Base-by-base conservation (phyloP, 1,140 invertebrate species). In the Coelopa frigida region DNA sequence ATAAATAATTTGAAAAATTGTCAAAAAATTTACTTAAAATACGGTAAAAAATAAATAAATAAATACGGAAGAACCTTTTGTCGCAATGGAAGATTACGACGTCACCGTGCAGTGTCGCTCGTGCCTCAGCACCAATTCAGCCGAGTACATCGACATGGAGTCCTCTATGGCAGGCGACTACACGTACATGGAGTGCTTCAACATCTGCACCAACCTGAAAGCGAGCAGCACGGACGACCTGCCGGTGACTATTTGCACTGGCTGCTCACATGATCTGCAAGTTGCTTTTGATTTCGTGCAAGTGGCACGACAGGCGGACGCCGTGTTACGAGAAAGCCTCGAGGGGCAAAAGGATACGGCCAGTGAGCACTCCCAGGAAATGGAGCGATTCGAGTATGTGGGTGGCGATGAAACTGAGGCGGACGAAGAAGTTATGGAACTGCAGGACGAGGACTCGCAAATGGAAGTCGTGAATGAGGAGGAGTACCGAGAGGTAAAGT, bases 391-490 rank as follows among this genome's bases (percentile, higher is more conserved):
- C 15, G 10, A 18, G 5, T 11, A n/a, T 0, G 46, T 37, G n/a
- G 32, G 17, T 21, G 46, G 31, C 1, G 29, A 26, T 36, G 46
- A 29, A 22, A 23, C 27, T 11, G 24, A 40, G 5, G 39, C 15
- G 10, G 27, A 43, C 4, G 46, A 48, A 26, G 46, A 48, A 22
- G n/a, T 48, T n/a, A 11, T 48, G n/a, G 45, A 46, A 15, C 23
- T n/a, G n/a, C n/a, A n/a, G n/a, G n/a, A n/a, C n/a, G n/a, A 40
- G 1, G 45, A 40, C 5, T 24, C 24, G 3, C 31, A 20, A 20
- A n/a, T 23, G 7, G 40, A 37, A 20, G 40, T 31, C 8, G 33
- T 26, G 5, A 8, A 20, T 15, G 24, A 42, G 12, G 32, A 22
- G 5, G 45, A 41, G 17, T 31, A 17, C 8, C 17, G 26, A 22